Base-by-base conservation (phyloP, 2,113 vertebrate genomes). In the Engystomops pustulosus region DNA sequence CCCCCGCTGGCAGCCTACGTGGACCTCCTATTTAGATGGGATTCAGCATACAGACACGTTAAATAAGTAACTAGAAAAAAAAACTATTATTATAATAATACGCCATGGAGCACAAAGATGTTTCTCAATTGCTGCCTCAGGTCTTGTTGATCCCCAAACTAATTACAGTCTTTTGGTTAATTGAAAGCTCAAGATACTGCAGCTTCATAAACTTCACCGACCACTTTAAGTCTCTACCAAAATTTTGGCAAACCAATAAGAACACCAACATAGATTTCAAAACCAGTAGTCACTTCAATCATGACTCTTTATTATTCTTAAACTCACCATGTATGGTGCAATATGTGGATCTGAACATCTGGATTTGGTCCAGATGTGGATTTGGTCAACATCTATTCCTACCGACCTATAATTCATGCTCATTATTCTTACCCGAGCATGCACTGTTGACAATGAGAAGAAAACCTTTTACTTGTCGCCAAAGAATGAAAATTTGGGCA, bases 1-100 rank as follows among this genome's bases (percentile, higher is more conserved):
- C 41, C n/a, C 78, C 65, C 30, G 15, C 44, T 69, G 47, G 32
- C 67, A 81, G 17, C 20, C 14, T 36, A 25, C 3, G 17, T 51
- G 34, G 80, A 71, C 80, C 80, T 71, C 80, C 68, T 58, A 81
- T 81, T 81, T 71, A 53, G 67, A 41, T 81, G 49, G 36, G 27
- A 69, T 36, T 45, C 12, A 27, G 32, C 18, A 23, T 38, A 71
- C 41, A 51, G 34, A 49, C 80, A 71, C 71, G 47, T 81, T 81
- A 81, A 70, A 76, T 75, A 51, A 51, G n/a, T 32, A 75, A 51
- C 72, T 30, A 53, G 45, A 12, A 51, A 51, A 75, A 51, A 51
- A 51, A 75, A 51, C 17, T 17, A 34, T 32, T 75, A 34, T 34
- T 75, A 30, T 75, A 53, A 75, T 75, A 53, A 34, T 75, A 51